Base-by-base conservation (phyloP, 2,797 vertebrate species). In the Parotocinclus haroldoi region DNA sequence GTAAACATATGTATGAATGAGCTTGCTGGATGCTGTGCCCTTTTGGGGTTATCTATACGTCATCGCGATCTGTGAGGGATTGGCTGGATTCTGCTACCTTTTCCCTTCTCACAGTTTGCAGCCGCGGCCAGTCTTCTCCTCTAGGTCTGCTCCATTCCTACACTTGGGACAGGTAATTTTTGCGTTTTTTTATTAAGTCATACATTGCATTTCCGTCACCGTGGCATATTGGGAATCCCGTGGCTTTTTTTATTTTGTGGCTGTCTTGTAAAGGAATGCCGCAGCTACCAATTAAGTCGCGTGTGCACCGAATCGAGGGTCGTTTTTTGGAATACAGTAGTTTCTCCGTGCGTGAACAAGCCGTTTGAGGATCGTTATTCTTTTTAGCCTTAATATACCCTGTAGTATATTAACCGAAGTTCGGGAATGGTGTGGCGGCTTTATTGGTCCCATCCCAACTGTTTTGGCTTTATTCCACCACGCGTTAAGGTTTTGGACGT, bases 21-120 rank as follows among this genome's bases (percentile, higher is more conserved):
- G 74, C 57, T 50, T 58, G 68, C 64, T 69, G 51, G 63, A 55
- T 39, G 63, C 57, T 66, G 68, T 66, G 69, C 37, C 68, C 52
- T 40, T 27, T 72, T 76, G 59, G 63, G 63, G 37, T 75, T 61
- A 68, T 80, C 79, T 27, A 80, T 77, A 85, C 83, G 83, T 85
- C 82, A 82, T 76, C 74, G 71, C 67, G 72, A 78, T 78, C 75
- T 70, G 67, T 76, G 39, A 48, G 67, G 71, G 79, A 83, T 85
- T 82, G 80, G 81, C 58, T 75, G 73, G 44, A 69, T 78, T 73
- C 61, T 58, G 55, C 73, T 79, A 70, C 68, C 12, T 19, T 42
- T 57, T 55, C 73, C 68, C 70, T 73, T 70, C 73, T 62, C 75
- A 73, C 65, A 76, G 76, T 77, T 79, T 73, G 77, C 67, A 74